phyloP scores from a whole-genome alignment of 2,113 vertebrate species.

The Acanthisitta chloris region DNA sequence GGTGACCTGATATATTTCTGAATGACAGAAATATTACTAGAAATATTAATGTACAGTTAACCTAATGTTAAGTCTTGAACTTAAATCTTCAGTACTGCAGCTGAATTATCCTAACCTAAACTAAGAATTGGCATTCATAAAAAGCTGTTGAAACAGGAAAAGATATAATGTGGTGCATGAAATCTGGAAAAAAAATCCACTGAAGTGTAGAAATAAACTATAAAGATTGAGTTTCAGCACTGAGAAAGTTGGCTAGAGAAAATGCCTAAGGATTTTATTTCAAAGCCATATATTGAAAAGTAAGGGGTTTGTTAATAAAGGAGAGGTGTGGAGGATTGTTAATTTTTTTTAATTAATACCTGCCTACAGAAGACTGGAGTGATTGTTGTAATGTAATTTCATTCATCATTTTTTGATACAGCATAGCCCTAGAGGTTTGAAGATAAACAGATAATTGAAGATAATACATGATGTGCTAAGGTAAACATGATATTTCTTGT shows the following conservation, averaged over 20 bases:
- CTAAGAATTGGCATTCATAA: not conserved
- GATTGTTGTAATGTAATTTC: not conserved
- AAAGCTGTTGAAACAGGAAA: not conserved
- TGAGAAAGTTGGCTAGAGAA: not conserved
- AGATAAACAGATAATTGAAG: not conserved
- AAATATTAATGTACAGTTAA: slow-evolving; percentile 1
- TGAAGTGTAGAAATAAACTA: not conserved
- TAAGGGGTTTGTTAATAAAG: not conserved
- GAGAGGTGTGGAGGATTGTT: not conserved
- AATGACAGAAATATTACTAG: not conserved
- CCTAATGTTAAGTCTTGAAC: not conserved
- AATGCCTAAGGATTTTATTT: not conserved
- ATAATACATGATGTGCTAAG: not conserved
- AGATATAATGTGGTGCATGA: not conserved
- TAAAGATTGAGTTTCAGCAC: not conserved
- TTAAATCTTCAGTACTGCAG: not conserved
- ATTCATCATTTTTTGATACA: not conserved
- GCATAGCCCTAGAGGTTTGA: not conserved
- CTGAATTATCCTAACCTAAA: not conserved
- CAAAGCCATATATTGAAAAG: not conserved
- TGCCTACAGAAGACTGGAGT: not conserved
- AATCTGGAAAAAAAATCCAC: not conserved
- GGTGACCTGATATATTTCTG: not conserved
- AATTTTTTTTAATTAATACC: not conserved
- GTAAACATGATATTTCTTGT: not conserved